Base-by-base conservation (phyloP, 2,113 vertebrate species). In the Scortum barcoo region DNA sequence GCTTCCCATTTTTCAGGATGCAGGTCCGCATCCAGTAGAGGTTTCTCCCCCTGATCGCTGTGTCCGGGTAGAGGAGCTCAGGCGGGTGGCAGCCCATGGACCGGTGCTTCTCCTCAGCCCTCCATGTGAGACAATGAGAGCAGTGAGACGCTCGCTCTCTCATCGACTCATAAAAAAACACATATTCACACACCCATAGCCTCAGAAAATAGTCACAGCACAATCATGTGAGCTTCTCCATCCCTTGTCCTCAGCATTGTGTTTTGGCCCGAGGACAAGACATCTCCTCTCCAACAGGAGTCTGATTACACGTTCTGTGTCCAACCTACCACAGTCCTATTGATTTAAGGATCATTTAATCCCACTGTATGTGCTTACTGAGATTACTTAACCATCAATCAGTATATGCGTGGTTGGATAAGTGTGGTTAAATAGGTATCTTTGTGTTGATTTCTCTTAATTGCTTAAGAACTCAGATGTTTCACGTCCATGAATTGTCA, bases 191-290 rank as follows among this genome's bases (percentile, higher is more conserved):
- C 77, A 86, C 68, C 83, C 85, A 69, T 42, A 42, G 50, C 10
- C 92, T 88, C 84, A 91, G 86, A 91, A 92, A 82, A 94, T 67
- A 91, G 92, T 94, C 93, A 95, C 93, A 94, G 78, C 83, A 82
- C 11, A 80, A 91, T 95, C 94, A 95, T 95, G 94, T 95, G 95
- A 94, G 91, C 73, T 2, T 63, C 83, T 77, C 51, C 81, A 46
- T 69, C 62, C 61, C 63, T 62, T 63, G 26, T 60, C 58, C 82
- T 51, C 6, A 70, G 69, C 84, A 77, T 68, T 72, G 56, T 71
- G 78, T 71, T 86, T 76, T 70, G 65, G 81, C 91, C 67, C 1
- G 19, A 70, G 82, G 88, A 88, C 75, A 82, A 26, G 57, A 50
- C 57, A 71, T 30, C 71, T 57, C n/a, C 28, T 84, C 78, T 46